Evolutionary conservation across 1,140 invertebrate genomes (phyloP), one percentile per base, ranked within the genome.

Genomic region (Tetragonula clypearis): DNA sequence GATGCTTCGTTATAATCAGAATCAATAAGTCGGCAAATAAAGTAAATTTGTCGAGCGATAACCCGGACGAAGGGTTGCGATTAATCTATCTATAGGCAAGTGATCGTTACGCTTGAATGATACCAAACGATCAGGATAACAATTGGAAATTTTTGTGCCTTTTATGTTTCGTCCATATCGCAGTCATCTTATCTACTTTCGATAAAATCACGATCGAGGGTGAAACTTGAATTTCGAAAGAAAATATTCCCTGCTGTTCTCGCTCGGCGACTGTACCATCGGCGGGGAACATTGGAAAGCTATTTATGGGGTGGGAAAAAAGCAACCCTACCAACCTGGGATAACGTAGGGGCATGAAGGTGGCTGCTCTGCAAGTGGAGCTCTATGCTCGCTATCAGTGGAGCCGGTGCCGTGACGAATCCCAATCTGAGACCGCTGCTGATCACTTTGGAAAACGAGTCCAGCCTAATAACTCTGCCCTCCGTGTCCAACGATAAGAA

Each of bases 361-460:
- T 97, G 95, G 71, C 97, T 96, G 68, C 96, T 96, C 92, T 98
- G 97, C 93, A 97, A 95, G 90, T 98, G 97, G 53, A 97, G 93
- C 89, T 97, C 96, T 69, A 97, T 94, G 53, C 95, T 94, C 30
- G 96, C 91, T 23, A 97, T 92, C 12, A 98, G 91, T 1, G 95
- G 93, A 53, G 95, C 95, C 5, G 97, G 96, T 3, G 97, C 97
- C 1, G 97, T 97, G 4, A 97, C 93, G 93, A 97, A 97, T 12
- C 97, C 97, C 2, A 97, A 92, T 85, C 97, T 95, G 17, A 97
- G 92, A n/a, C 97, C 97, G 19, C 96, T 96, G 90, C 96, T 97
- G 49, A 98, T 89, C 26, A 97, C 95, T 96, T 98, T 98, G 0
- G 97, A 98, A 89, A 98, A 96, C 0, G 97, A 98, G 94, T 98